Conservation (phyloP, 2,113 vertebrate genomes). For the Camelus dromedarius region DNA sequence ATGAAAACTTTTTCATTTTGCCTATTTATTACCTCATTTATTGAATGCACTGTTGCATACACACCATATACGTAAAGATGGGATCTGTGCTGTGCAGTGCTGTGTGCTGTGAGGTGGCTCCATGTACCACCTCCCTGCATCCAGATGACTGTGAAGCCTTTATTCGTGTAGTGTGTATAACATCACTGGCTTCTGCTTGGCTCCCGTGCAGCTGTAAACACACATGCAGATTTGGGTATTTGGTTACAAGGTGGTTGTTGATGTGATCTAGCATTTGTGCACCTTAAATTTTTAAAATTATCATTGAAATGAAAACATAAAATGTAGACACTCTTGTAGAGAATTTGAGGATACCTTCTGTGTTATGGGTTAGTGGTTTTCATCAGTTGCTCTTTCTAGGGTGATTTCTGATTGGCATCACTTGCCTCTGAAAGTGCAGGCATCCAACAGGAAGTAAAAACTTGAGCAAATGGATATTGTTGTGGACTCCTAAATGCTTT, state of each 20-base stretch:
- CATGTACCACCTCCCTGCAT: not conserved
- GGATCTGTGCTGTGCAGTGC: not conserved
- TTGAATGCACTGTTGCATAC: not conserved
- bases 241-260: not conserved
- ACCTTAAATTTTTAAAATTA: not conserved
- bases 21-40: not conserved
- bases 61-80: not conserved
- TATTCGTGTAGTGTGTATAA: not conserved
- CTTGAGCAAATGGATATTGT: not conserved
- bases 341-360: not conserved
- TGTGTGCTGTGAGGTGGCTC: not conserved
- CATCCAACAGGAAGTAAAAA: not conserved
- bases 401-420: not conserved
- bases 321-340: not conserved
- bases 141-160: not conserved
- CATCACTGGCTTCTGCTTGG: not conserved
- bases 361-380: not conserved
- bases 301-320: conserved; percentile 15
- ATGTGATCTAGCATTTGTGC: not conserved
- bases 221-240: not conserved
- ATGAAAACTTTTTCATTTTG: not conserved
- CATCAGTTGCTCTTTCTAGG: not conserved
- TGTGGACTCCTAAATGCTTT: not conserved
- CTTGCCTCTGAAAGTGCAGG: not conserved
- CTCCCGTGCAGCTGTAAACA: not conserved